Evolutionary conservation across 2,888 invertebrate genomes (phyloP).

Genomic region (Drosophila antonietae): DNA sequence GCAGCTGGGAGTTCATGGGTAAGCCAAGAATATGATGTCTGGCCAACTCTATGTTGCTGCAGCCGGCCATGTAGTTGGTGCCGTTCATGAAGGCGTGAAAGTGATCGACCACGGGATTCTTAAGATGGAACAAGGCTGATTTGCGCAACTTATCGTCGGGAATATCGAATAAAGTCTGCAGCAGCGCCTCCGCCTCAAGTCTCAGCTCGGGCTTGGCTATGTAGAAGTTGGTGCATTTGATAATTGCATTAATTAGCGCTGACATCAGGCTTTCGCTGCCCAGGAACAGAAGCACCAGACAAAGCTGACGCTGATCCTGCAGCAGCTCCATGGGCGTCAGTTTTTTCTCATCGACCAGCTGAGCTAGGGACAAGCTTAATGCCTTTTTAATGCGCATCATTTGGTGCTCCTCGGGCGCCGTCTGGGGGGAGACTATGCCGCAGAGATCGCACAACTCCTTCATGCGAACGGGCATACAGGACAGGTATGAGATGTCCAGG

Average conservation of each 20-base stretch:
- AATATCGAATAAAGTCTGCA: slow-evolving; percentile 71
- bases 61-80: slow-evolving; percentile 60
- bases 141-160: slow-evolving; percentile 59
- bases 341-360: slow-evolving; percentile 13
- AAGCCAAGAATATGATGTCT: slow-evolving; percentile 76
- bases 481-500: slow-evolving; percentile 59
- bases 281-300: slow-evolving; percentile 69
- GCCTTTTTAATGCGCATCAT: slow-evolving; percentile 31
- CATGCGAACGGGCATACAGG: slow-evolving; percentile 41
- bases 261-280: slow-evolving; percentile 72
- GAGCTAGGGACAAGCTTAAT: slow-evolving; percentile 41
- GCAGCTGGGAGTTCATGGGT: slow-evolving; percentile 74
- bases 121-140: slow-evolving; percentile 62
- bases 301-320: slow-evolving; percentile 35
- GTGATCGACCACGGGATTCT: slow-evolving; percentile 67
- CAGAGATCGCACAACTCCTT: slow-evolving; percentile 12
- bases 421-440: neutral
- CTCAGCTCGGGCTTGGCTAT: slow-evolving; percentile 53
- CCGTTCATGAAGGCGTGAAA: slow-evolving; percentile 80
- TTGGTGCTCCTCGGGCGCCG: slow-evolving; percentile 25
- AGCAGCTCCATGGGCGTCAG: slow-evolving; percentile 33
- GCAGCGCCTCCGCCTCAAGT: slow-evolving; percentile 64
- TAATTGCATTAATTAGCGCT: slow-evolving; percentile 66
- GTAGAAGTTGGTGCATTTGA: slow-evolving; percentile 63
- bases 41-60: slow-evolving; percentile 57